Evolutionary conservation across 1,140 invertebrate genomes (phyloP).

Genomic region (Wiebesia pumilae): DNA sequence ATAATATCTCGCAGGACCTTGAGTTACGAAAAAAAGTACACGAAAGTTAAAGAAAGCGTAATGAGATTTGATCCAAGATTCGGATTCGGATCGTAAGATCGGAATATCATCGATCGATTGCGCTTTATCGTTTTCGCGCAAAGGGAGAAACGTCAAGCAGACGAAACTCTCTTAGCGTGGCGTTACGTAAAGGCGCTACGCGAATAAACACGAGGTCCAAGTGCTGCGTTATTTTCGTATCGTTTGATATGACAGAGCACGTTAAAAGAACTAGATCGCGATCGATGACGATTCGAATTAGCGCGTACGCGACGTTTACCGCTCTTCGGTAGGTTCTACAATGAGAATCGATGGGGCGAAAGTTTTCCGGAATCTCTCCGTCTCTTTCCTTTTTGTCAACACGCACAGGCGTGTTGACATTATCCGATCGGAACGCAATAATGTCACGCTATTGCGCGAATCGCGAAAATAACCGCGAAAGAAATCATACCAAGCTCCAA

Average conservation of each 20-base stretch:
- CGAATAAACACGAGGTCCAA: too few species aligned
- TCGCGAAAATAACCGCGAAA: conserved; percentile 13
- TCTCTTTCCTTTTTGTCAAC: not conserved
- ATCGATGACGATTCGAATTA: not conserved
- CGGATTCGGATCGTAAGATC: too few species aligned
- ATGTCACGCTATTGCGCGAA: not conserved
- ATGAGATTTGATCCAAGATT: too few species aligned
- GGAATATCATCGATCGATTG: too few species aligned
- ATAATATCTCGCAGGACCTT: too few species aligned
- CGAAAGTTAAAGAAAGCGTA: too few species aligned
- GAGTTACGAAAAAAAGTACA: too few species aligned
- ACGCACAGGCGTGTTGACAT: not conserved
- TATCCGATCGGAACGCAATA: not conserved
- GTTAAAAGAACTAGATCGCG: not conserved
- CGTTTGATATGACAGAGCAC: not conserved
- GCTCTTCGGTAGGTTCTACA: not conserved
- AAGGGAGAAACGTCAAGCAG: too few species aligned
- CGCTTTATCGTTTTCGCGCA: too few species aligned
- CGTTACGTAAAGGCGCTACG: too few species aligned
- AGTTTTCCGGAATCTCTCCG: not conserved
- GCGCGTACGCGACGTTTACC: not conserved
- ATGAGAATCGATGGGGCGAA: not conserved
- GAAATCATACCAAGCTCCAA: not conserved
- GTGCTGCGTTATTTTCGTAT: too few species aligned
- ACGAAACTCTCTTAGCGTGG: not conserved